phyloP scores from a whole-genome alignment of 2,888 invertebrate species.

The Brassicogethes aeneus region DNA sequence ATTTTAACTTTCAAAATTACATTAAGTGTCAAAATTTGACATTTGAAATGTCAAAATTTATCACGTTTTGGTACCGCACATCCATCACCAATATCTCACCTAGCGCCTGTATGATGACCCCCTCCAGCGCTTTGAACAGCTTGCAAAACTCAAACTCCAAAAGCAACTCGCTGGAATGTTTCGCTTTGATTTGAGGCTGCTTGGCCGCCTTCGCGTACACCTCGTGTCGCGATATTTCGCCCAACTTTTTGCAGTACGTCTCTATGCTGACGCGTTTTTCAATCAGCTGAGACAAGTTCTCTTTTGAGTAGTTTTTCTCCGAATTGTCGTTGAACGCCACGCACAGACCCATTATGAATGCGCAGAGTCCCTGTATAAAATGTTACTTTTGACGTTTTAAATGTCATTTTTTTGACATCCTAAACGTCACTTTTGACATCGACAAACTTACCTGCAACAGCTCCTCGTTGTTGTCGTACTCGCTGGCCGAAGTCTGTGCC shows the following conservation, averaged over 20 bases:
- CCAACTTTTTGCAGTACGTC: constrained; percentile 74
- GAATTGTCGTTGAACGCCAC: constrained; percentile 83
- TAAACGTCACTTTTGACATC: no score
- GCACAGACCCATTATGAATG: constrained; percentile 88
- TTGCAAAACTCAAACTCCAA: constrained; percentile 94
- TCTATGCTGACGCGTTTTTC: constrained; percentile 87
- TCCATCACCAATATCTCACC: no score
- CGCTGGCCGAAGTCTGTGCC: constrained; percentile 69
- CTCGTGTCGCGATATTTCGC: constrained; percentile 82
- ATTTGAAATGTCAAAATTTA: no score
- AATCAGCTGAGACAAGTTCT: constrained; percentile 72
- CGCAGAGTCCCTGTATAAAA: constrained; percentile 47
- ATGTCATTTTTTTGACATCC: neutral
- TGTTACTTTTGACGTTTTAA: no score
- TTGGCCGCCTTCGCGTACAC: constrained; percentile 87
- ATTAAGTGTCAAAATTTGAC: no score
- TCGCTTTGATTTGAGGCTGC: constrained; percentile 80
- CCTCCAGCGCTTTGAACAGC: constrained; percentile 74
- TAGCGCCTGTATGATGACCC: constrained; percentile 28
- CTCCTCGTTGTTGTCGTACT: constrained; percentile 84
- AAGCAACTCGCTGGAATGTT: constrained; percentile 66
- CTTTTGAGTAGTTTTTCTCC: constrained; percentile 64
- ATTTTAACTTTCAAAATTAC: no score
- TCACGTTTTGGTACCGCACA: no score
- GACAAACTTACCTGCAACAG: constrained; percentile 46